Evolutionary conservation across 53 echinoderm and acorn worm species (phyloP).

Genomic region (Holothuria scabra): DNA sequence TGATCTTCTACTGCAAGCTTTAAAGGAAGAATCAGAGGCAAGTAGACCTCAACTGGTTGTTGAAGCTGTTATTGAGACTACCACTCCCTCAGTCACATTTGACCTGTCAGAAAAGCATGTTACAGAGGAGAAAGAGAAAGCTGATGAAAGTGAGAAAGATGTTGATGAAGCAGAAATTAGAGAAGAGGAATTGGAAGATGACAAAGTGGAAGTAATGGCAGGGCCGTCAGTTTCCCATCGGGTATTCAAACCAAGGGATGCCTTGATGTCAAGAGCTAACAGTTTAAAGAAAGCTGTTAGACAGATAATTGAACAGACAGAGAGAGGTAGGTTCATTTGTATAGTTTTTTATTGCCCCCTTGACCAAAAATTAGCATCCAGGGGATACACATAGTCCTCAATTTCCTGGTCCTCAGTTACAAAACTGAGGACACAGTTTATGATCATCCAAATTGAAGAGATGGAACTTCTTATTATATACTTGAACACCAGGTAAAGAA

Average conservation of each 20-base stretch:
- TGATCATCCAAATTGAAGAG: too few relatives aligned
- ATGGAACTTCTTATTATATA: too few relatives aligned
- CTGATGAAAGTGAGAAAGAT: constrained; percentile 56
- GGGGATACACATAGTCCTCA: too few relatives aligned
- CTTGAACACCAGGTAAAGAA: too few relatives aligned
- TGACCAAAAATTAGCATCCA: too few relatives aligned
- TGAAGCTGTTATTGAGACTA: too few relatives aligned
- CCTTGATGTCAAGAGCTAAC: constrained; percentile 93
- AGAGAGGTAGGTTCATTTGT: constrained; percentile 86
- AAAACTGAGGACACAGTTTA: too few relatives aligned
- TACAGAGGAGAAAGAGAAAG: constrained; percentile 61
- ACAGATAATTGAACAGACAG: constrained; percentile 96
- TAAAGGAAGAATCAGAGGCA: constrained; percentile 85
- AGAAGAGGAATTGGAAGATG: constrained; percentile 67
- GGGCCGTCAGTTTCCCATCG: constrained; percentile 84
- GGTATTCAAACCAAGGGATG: constrained; percentile 94
- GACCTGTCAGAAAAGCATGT: constrained; percentile 72
- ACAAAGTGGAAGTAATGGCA: constrained; percentile 77
- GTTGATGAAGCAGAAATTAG: constrained; percentile 54
- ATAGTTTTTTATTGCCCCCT: too few relatives aligned
- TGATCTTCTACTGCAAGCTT: constrained; percentile 83
- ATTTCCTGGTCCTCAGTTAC: too few relatives aligned
- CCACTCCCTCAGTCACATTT: constrained; percentile 59
- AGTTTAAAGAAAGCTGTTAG: constrained; percentile 96
- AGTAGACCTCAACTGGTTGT: constrained; percentile 41